Conservation (phyloP, 2,888 invertebrate genomes). For the Cosmia pyralina region DNA sequence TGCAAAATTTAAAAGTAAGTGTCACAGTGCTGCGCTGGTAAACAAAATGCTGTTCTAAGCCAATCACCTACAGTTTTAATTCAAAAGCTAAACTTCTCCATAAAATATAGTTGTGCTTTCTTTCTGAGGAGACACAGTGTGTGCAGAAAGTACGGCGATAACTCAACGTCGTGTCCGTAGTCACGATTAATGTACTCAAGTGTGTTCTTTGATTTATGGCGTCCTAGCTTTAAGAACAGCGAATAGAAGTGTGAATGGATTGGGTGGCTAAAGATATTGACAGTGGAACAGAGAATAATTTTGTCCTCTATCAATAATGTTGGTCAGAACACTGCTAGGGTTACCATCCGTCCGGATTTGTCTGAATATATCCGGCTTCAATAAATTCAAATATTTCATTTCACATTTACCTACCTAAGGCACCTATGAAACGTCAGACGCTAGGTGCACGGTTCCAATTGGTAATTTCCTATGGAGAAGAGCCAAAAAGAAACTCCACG, state of each 20-base stretch:
- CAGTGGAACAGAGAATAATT: slow-evolving; percentile 6
- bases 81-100: not conserved
- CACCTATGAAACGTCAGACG: no score
- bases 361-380: not conserved
- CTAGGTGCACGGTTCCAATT: no score
- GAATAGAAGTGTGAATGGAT: slow-evolving; percentile 24
- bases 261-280: slow-evolving; percentile 32
- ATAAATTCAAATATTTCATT: no score
- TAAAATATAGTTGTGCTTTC: slow-evolving; percentile 22
- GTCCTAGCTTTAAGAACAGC: not conserved
- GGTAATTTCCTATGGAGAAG: no score
- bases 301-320: slow-evolving; percentile 16
- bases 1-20: no score
- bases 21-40: no score
- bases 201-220: slow-evolving; percentile 50
- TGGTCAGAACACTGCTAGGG: not conserved
- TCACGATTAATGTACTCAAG: slow-evolving; percentile 55
- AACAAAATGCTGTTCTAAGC: no score
- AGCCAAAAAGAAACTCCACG: no score
- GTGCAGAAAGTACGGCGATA: slow-evolving; percentile 36
- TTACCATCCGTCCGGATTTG: not conserved
- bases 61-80: not conserved
- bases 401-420: no score
- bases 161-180: slow-evolving; percentile 42
- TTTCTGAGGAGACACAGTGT: slow-evolving; percentile 14